Conservation (phyloP, 2,888 invertebrate genomes). For the Calameuta pallipes region DNA sequence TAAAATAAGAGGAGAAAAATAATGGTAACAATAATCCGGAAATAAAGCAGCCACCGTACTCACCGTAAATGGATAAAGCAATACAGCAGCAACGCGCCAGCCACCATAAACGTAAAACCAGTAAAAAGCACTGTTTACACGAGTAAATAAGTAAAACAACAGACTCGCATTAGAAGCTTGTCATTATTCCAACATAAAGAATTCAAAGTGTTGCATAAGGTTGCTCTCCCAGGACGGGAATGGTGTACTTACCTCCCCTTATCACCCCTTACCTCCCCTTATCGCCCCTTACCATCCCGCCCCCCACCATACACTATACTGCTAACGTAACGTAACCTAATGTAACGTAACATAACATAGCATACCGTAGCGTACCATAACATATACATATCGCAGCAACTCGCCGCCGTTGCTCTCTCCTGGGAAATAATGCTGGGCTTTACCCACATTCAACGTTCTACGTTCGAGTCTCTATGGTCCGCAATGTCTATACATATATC, state of each 20-base stretch:
- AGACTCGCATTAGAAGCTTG: conserved; percentile 35
- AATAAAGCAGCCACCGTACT: too few relatives aligned
- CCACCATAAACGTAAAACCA: too few relatives aligned
- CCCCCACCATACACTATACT: not conserved
- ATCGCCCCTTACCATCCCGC: conserved; percentile 7
- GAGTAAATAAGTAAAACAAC: conserved; percentile 37
- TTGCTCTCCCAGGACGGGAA: conserved; percentile 24
- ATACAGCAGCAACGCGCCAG: too few relatives aligned
- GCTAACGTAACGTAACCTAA: conserved; percentile 16
- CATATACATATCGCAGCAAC: conserved; percentile 9
- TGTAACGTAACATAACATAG: conserved; percentile 18
- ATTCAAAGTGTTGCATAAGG: conserved; percentile 47
- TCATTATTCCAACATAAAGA: conserved; percentile 54
- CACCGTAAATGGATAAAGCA: too few relatives aligned
- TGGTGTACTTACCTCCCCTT: conserved; percentile 24
- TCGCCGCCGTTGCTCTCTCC: conserved; percentile 21
- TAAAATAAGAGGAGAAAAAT: too few relatives aligned
- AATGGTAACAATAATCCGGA: too few relatives aligned
- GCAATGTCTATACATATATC: too few relatives aligned
- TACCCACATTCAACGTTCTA: conserved; percentile 9
- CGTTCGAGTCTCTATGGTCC: too few relatives aligned
- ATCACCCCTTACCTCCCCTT: conserved; percentile 10
- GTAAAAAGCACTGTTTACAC: conserved; percentile 12
- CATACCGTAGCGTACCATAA: conserved; percentile 6
- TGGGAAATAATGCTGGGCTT: conserved; percentile 39